Base-by-base conservation (phyloP, 2,797 vertebrate genomes). In the Enteromius viviparus region DNA sequence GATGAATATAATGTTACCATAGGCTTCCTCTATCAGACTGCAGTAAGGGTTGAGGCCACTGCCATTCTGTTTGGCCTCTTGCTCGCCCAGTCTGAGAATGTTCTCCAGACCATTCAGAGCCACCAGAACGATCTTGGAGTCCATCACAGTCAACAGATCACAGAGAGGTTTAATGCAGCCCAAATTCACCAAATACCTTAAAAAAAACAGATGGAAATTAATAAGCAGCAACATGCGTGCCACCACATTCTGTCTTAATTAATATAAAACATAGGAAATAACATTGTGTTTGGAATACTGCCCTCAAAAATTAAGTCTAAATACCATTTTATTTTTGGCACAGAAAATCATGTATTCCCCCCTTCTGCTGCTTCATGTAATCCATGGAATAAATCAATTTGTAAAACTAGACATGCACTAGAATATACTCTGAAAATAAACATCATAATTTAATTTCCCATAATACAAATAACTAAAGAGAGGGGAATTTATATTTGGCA, bases 41-140 rank as follows among this genome's bases (percentile, higher is more conserved):
- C 98, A 99, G 94, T 98, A 99, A 0, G 97, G 97, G 88, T 99
- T 99, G 76, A 97, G 93, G 21, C 97, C 97, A 0, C 92, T 93
- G 89, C 96, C 96, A 1, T 89, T 94, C 90, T 95, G 94, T 86
- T 94, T 95, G 90, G 97, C 96, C 76, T 99, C 98, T 90, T 99
- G 98, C 85, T 99, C 98, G 2, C 98, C 98, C 53, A 99, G 95
- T 81, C 97, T 92, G 87, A 99, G 93, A 80, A 99, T 99, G 91
- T 99, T 99, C 90, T 99, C 98, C 86, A 99, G 92, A 62, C 97
- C 98, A 0, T 97, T 99, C 32, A 99, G 92, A 0, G 98, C 97
- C 17, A 99, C 98, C 89, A 99, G 97, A 6, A 99, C 98, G 2
- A 99, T 99, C 95, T 99, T 99, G 0, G 97, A 97, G 93, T 99